Conservation (phyloP, 2,888 invertebrate species). For the Eupithecia abbreviata region DNA sequence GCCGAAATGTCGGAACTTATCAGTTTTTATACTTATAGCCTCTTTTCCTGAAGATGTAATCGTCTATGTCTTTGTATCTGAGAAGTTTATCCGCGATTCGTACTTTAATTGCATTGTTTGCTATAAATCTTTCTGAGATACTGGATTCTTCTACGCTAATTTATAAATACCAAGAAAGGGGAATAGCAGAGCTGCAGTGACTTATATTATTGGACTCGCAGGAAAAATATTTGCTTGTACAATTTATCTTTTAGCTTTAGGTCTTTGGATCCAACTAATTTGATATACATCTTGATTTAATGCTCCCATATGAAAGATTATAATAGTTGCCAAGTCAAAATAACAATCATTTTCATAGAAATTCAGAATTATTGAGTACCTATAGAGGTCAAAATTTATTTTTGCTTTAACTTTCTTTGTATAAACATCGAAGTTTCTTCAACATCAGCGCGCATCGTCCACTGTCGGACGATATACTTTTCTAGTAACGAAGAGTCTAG, state of each 20-base stretch:
- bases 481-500: background rate
- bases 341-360: background rate
- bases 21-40: constrained; percentile 24
- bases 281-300: constrained; percentile 16
- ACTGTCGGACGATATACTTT: background rate
- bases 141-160: constrained; percentile 5
- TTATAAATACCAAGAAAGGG: constrained; percentile 17
- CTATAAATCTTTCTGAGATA: constrained; percentile 15
- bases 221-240: constrained; percentile 10
- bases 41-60: constrained; percentile 27
- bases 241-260: background rate
- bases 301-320: background rate
- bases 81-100: background rate
- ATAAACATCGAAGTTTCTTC: background rate
- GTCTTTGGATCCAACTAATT: constrained; percentile 12
- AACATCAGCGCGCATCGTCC: background rate
- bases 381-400: background rate
- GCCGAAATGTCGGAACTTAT: constrained; percentile 26
- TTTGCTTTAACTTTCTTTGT: background rate
- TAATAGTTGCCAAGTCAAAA: background rate
- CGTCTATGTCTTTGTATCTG: constrained; percentile 9
- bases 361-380: background rate
- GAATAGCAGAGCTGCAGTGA: constrained; percentile 14
- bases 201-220: constrained; percentile 6
- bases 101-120: constrained; percentile 1